Percentiles rank a stretch among this genome's conserved stretches.
Conservation (phyloP, 2,797 vertebrate species). For the Carapus acus region DNA sequence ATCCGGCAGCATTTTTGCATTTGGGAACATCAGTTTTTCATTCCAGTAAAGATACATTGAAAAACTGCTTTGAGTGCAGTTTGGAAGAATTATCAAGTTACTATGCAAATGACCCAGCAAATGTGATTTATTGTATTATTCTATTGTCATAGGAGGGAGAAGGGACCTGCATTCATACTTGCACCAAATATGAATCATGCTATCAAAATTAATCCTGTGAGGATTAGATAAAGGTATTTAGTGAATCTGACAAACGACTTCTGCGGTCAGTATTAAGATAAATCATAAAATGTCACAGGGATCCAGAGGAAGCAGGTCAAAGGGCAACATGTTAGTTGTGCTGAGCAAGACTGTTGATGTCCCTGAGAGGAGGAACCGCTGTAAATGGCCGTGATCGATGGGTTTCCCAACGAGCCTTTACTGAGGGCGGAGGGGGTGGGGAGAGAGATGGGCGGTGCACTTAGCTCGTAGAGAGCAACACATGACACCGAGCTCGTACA, state of each 20-base stretch:
- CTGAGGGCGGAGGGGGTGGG: conserved; percentile 1
- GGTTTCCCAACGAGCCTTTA: conserved; percentile 23
- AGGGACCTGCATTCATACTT: not conserved
- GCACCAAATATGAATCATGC: not conserved
- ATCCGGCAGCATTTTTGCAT: not conserved
- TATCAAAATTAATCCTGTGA: not conserved
- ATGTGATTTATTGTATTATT: not conserved
- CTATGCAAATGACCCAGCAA: not conserved
- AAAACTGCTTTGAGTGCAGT: not conserved
- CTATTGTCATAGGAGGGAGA: not conserved
- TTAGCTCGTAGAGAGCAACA: conserved; percentile 34
- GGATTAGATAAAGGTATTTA: not conserved
- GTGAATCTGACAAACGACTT: not conserved
- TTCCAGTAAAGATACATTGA: not conserved
- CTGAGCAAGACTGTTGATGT: conserved; percentile 9
- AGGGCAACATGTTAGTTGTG: conserved; percentile 6
- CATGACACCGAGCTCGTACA: conserved; percentile 30
- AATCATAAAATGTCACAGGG: not conserved
- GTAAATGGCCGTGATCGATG: conserved; percentile 38
- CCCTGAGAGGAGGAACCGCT: conserved; percentile 17
- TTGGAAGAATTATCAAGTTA: not conserved
- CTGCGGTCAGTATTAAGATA: not conserved
- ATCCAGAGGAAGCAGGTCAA: conserved; percentile 7
- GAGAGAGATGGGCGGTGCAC: conserved; percentile 16
- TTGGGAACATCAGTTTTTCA: not conserved